A percentile compares a stretch with the other conserved stretches of the same genome.
phyloP scores from a whole-genome alignment of 2,888 invertebrate genomes.

The Corbicula japonica region DNA sequence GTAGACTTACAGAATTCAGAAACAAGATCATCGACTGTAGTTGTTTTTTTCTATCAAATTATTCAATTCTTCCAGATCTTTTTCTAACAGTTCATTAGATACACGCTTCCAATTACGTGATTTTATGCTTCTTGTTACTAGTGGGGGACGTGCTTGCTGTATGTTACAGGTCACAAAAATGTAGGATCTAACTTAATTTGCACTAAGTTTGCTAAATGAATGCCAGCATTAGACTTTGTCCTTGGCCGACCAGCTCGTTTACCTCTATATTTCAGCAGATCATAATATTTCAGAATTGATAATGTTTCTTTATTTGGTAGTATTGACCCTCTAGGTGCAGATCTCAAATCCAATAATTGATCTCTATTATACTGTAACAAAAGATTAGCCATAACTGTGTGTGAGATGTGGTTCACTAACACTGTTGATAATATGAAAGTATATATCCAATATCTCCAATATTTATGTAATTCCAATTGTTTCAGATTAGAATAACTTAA shows the following conservation, averaged over 20 bases:
- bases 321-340: not conserved
- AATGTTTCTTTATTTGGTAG: slow-evolving; percentile 9
- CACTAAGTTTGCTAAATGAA: not conserved
- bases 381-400: not conserved
- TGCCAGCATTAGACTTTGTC: slow-evolving; percentile 12
- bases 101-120: too few species aligned
- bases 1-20: too few species aligned
- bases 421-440: slow-evolving; percentile 6
- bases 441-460: not conserved
- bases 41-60: too few species aligned
- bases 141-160: too few species aligned
- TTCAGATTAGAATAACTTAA: not conserved
- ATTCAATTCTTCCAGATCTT: too few species aligned
- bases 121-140: too few species aligned
- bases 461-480: not conserved
- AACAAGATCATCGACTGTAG: too few species aligned
- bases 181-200: slow-evolving; percentile 14
- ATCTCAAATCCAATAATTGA: slow-evolving; percentile 8
- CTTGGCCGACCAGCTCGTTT: slow-evolving; percentile 13
- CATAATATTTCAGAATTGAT: not conserved
- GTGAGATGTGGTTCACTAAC: slow-evolving; percentile 4
- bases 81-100: too few species aligned
- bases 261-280: slow-evolving; percentile 20
- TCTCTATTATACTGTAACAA: slow-evolving; percentile 8
- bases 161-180: too few species aligned